Evolutionary conservation across 2,797 vertebrate genomes (phyloP).

Genomic region (Lutjanus campechanus): DNA sequence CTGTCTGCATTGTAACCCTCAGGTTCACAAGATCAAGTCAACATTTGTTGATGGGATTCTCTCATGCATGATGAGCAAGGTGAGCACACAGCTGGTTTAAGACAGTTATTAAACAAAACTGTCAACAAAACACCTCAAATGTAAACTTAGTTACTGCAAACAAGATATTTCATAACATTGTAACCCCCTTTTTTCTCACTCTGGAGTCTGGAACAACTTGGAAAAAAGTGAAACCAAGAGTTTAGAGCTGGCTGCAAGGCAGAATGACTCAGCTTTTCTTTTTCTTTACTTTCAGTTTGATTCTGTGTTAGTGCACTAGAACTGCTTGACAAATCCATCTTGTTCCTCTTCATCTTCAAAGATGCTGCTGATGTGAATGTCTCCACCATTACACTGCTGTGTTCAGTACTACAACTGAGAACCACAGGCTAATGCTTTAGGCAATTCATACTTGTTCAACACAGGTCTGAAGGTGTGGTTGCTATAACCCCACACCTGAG

Average conservation of each 20-base stretch:
- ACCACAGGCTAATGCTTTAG: background rate
- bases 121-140: background rate
- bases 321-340: background rate
- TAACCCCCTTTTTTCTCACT: background rate
- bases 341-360: conserved; percentile 14
- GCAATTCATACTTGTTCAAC: background rate
- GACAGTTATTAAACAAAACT: background rate
- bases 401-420: background rate
- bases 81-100: conserved; percentile 64
- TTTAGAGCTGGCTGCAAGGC: conserved; percentile 19
- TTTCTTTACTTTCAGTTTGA: conserved; percentile 9
- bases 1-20: conserved; percentile 24
- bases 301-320: background rate
- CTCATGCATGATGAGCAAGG: conserved; percentile 88
- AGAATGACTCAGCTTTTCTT: conserved; percentile 8
- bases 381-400: conserved; percentile 3
- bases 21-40: conserved; percentile 96
- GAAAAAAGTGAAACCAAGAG: conserved; percentile 15
- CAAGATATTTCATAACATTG: background rate
- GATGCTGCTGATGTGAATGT: conserved; percentile 17
- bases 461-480: background rate
- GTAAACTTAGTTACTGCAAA: background rate
- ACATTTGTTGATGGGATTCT: conserved; percentile 92
- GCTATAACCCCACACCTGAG: conserved; percentile 28
- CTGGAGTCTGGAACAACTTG: background rate